These are phyloP conservation scores for Automeris io DNA, from an alignment of 2,888 invertebrate genomes.

Conservation along the genomic window DNA sequence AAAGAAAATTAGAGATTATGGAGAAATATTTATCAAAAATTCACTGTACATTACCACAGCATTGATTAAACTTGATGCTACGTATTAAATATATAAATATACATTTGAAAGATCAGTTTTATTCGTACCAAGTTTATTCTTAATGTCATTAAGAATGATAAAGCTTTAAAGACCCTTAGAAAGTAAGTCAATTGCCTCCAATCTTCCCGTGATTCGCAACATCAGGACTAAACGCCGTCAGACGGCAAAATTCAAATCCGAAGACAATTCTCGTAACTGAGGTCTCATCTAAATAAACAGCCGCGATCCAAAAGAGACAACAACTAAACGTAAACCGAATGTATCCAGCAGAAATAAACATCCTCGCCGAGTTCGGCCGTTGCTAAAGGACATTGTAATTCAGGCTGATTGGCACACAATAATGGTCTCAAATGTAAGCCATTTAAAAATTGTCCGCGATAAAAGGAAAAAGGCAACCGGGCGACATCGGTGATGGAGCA, in stretches of 20 bases:
- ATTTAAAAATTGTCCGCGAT: constrained; percentile 73
- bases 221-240: too few relatives aligned
- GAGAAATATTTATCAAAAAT: too few relatives aligned
- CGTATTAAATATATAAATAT: too few relatives aligned
- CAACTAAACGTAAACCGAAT: constrained; percentile 47
- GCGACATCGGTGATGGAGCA: constrained; percentile 58
- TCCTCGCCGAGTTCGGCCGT: constrained; percentile 64
- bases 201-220: too few relatives aligned
- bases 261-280: constrained; percentile 28
- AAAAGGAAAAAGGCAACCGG: constrained; percentile 59
- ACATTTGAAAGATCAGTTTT: too few relatives aligned
- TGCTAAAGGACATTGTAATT: constrained; percentile 75
- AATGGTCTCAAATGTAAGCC: constrained; percentile 75
- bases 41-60: too few relatives aligned
- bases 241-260: constrained; percentile 58
- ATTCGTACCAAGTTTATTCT: too few relatives aligned
- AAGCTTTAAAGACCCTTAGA: too few relatives aligned
- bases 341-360: constrained; percentile 35
- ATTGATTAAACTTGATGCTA: too few relatives aligned
- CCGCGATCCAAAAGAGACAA: constrained; percentile 59
- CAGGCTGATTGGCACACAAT: constrained; percentile 77
- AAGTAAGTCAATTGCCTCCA: too few relatives aligned
- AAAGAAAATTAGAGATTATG: too few relatives aligned
- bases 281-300: constrained; percentile 66
- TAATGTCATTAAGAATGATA: too few relatives aligned